Evolutionary conservation across 2,797 vertebrate genomes (phyloP), one percentile per base, ranked within the genome.

Genomic region (Mormyrus hasselquistii): DNA sequence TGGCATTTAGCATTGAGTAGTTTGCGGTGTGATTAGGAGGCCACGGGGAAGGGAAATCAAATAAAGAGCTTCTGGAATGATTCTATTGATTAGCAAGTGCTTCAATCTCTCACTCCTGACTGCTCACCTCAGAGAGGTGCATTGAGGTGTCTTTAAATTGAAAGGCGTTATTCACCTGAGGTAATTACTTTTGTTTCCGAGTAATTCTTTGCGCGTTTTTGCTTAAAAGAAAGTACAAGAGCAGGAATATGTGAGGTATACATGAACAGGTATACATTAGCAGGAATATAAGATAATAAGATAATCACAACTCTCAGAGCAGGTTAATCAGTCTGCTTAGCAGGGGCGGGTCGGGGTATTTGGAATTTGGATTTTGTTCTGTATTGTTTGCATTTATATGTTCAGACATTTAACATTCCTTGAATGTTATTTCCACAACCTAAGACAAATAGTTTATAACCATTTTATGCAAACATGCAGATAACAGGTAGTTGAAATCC

Each of bases 101-200:
- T n/a, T 16, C 73, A 62, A 1, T 83, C 16, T 83, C 25, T 44
- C 50, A 82, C 53, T 57, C 9, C 76, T 50, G 34, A 14, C n/a
- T 53, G 76, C 19, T 49, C 12, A 55, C 25, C 34, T 82, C 2
- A 57, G 19, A 57, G 50, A 52, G 55, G 73, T 34, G n/a, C 53
- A 55, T 9, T 16, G 2, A 34, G 16, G 57, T 47, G 4, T 5
- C 55, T 86, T 57, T 69, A 88, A 65, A 47, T 29, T 12, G 38
- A 89, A 89, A 57, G 44, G 14, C 22, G n/a, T 86, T 65, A 89
- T 86, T 69, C 86, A 86, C 57, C 82, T 69, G 41, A 38, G 55
- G 12, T 73, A 73, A 88, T 84, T 44, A 57, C 12, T 49, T 49
- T 47, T 82, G 76, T 16, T 65, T 85, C 34, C 16, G 44, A 55